Evolutionary conservation across 2,888 invertebrate species (phyloP).

Genomic region (Drosophila merina): DNA sequence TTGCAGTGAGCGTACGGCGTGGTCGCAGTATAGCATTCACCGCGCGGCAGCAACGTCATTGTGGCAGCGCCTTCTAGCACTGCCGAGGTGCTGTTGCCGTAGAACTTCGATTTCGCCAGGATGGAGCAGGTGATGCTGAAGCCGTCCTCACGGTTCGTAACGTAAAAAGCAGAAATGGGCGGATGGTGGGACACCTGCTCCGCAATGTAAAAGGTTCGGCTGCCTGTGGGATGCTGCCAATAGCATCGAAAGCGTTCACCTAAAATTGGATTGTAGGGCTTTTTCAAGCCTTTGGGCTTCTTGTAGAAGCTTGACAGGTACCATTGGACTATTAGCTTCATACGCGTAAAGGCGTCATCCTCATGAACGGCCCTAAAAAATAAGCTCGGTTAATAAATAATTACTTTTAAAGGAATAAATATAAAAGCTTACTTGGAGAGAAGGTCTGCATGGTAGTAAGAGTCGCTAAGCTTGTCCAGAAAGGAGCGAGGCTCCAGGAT

Average conservation of each 20-base stretch:
- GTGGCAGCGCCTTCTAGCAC: constrained; percentile 95
- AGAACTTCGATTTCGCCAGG: constrained; percentile 96
- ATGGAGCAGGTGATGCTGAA: constrained; percentile 96
- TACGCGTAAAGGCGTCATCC: constrained; percentile 95
- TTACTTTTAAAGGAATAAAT: background rate
- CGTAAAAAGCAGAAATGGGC: constrained; percentile 96
- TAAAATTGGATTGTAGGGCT: constrained; percentile 97
- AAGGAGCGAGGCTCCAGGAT: constrained; percentile 97
- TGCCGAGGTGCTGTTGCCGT: constrained; percentile 98
- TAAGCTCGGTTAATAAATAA: background rate
- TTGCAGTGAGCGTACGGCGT: constrained; percentile 98
- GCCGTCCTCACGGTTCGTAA: constrained; percentile 96
- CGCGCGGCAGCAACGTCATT: constrained; percentile 92
- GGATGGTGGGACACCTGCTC: constrained; percentile 99
- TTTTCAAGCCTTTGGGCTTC: constrained; percentile 97
- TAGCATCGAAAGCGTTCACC: constrained; percentile 96
- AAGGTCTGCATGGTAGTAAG: constrained; percentile 96
- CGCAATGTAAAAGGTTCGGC: constrained; percentile 95
- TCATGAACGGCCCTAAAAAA: constrained; percentile 89
- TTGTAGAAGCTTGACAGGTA: constrained; percentile 97
- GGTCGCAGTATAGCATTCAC: constrained; percentile 94
- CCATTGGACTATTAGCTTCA: constrained; percentile 95
- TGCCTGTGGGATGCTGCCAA: constrained; percentile 92
- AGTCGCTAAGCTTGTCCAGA: constrained; percentile 95
- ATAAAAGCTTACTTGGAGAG: constrained; percentile 88